These are phyloP conservation scores for Acrobeloides nanus DNA, from an alignment of 2,888 invertebrate species.

Conservation along the genomic window DNA sequence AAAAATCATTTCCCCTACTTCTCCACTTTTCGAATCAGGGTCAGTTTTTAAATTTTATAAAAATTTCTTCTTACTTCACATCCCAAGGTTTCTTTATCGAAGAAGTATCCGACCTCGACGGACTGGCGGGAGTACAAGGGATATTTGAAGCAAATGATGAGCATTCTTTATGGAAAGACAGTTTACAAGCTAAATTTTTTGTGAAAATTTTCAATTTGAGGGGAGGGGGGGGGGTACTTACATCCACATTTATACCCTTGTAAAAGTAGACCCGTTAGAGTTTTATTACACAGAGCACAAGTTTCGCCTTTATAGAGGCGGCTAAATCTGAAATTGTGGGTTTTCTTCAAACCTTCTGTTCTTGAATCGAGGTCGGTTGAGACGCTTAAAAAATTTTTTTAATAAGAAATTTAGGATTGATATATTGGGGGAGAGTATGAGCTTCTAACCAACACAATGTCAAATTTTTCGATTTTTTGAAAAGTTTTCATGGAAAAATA, in stretches of 20 bases:
- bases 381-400: slow-evolving; percentile 13
- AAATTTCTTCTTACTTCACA: slow-evolving; percentile 33
- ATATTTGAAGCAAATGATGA: slow-evolving; percentile 70
- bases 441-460: background rate
- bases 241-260: slow-evolving; percentile 60
- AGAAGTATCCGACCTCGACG: slow-evolving; percentile 32
- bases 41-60: no score
- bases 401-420: no score
- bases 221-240: slow-evolving; percentile 22
- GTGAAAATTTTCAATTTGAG: slow-evolving; percentile 1
- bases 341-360: slow-evolving; percentile 20
- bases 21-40: no score
- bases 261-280: slow-evolving; percentile 66
- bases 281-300: slow-evolving; percentile 73
- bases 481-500: no score
- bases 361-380: slow-evolving; percentile 14
- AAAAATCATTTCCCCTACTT: no score
- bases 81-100: slow-evolving; percentile 34
- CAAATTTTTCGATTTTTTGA: no score
- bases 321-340: slow-evolving; percentile 58
- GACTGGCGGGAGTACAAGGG: slow-evolving; percentile 56
- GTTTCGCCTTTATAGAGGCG: slow-evolving; percentile 70
- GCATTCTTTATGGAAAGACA: slow-evolving; percentile 79
- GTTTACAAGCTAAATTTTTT: slow-evolving; percentile 65
- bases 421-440: no score